These are phyloP conservation scores for Drosophila multiciliata DNA, from an alignment of 2,888 invertebrate genomes.

Conservation along the genomic window DNA sequence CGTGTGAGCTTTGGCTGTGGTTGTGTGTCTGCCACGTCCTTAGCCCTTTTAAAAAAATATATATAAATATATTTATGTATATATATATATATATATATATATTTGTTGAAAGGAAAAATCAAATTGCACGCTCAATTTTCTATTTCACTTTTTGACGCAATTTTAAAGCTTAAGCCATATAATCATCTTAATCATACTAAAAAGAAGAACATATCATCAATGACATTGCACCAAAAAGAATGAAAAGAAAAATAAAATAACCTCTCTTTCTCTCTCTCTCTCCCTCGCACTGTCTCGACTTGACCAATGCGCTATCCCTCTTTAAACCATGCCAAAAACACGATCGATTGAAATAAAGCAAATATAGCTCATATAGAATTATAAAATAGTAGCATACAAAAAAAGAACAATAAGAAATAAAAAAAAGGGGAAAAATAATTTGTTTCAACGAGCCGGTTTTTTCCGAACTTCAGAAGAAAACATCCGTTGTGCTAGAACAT, in stretches of 20 bases:
- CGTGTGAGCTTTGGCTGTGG: slow-evolving; percentile 25
- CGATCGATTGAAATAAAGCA: neutral
- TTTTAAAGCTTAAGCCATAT: slow-evolving; percentile 52
- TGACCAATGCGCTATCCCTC: neutral
- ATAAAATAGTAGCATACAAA: neutral
- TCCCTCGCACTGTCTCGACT: neutral
- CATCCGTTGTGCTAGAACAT: no score
- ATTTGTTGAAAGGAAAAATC: slow-evolving; percentile 61
- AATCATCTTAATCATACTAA: slow-evolving; percentile 41
- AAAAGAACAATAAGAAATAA: neutral
- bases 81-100: neutral
- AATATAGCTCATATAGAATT: neutral
- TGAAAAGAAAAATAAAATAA: neutral
- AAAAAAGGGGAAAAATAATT: no score
- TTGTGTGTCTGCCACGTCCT: slow-evolving; percentile 43
- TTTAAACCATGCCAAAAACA: neutral
- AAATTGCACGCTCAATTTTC: slow-evolving; percentile 69
- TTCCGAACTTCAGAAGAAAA: no score
- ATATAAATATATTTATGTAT: neutral
- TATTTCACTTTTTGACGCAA: slow-evolving; percentile 37
- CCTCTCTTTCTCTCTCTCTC: no score
- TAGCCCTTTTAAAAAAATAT: neutral
- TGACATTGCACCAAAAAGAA: neutral
- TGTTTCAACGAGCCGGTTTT: no score
- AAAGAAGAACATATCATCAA: neutral